Conservation (phyloP, 2,113 vertebrate genomes). For the Craseonycteris thonglongyai region DNA sequence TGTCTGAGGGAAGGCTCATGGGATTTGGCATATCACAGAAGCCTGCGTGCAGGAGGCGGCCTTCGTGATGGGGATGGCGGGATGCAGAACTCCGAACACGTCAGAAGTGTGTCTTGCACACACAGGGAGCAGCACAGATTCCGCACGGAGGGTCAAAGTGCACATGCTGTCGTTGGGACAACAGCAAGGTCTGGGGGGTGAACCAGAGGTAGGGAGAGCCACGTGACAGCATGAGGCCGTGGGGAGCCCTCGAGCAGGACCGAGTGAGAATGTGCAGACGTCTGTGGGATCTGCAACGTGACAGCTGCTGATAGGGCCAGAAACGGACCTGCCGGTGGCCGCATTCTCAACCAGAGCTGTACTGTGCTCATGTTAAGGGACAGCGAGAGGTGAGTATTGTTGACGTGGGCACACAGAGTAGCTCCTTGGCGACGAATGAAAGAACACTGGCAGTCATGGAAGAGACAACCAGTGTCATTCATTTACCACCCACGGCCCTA, state of each 20-base stretch:
- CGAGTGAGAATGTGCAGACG: no score
- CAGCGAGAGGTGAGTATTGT: not conserved
- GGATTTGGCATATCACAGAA: not conserved
- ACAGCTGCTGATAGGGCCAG: not conserved
- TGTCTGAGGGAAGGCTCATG: fast-evolving
- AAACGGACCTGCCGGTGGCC: not conserved
- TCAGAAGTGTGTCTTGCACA: not conserved
- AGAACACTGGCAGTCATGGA: not conserved
- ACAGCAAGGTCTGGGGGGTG: not conserved
- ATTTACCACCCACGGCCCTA: not conserved
- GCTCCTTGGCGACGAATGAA: not conserved
- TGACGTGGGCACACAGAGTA: not conserved
- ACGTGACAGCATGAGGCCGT: not conserved
- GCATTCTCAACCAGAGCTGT: not conserved
- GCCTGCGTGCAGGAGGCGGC: not conserved
- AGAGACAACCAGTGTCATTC: no score
- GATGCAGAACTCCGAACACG: no score
- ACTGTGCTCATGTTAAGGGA: not conserved
- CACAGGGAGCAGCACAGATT: not conserved
- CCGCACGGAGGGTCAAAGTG: not conserved
- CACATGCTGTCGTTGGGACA: not conserved
- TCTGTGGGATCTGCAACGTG: no score
- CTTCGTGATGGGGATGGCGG: fast-evolving
- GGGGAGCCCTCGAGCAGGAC: not conserved
- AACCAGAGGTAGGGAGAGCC: not conserved